Percentiles rank a stretch among this genome's conserved stretches.
Conservation (phyloP, 2,113 vertebrate species). For the Etia nguti region DNA sequence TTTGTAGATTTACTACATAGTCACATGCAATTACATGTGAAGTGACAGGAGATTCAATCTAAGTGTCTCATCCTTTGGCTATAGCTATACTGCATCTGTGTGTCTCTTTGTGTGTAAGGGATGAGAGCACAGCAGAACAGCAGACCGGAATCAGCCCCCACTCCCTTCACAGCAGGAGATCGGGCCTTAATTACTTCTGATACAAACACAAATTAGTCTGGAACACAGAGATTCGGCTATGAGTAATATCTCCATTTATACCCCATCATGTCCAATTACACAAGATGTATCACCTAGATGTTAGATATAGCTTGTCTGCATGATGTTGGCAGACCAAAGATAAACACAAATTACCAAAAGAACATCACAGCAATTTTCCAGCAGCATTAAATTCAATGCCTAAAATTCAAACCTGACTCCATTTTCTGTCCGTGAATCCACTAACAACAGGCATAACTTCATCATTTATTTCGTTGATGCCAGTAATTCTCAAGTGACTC, state of each 20-base stretch:
- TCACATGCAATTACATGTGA: background rate
- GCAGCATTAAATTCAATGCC: background rate
- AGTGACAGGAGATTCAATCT: background rate
- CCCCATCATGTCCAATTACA: constrained; percentile 57
- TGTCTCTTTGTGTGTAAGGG: background rate
- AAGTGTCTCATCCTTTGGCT: background rate
- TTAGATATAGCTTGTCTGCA: constrained; percentile 11
- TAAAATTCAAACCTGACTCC: background rate
- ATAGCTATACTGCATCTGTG: background rate
- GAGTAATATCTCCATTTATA: constrained; percentile 52
- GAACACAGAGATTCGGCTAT: constrained; percentile 27
- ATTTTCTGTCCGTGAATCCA: background rate
- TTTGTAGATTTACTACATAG: background rate
- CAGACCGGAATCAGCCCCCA: constrained; percentile 11
- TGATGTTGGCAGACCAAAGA: background rate
- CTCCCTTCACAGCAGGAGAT: constrained; percentile 31
- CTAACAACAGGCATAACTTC: background rate
- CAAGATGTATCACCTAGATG: constrained; percentile 37
- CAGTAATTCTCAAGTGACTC: background rate
- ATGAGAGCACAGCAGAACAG: constrained; percentile 7
- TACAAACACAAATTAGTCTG: constrained; percentile 51
- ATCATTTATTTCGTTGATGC: background rate
- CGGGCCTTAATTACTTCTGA: constrained; percentile 51
- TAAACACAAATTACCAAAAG: constrained; percentile 9
- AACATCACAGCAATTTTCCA: background rate